Conservation (phyloP, 2,113 vertebrate species). For the Neomonachus schauinslandi region DNA sequence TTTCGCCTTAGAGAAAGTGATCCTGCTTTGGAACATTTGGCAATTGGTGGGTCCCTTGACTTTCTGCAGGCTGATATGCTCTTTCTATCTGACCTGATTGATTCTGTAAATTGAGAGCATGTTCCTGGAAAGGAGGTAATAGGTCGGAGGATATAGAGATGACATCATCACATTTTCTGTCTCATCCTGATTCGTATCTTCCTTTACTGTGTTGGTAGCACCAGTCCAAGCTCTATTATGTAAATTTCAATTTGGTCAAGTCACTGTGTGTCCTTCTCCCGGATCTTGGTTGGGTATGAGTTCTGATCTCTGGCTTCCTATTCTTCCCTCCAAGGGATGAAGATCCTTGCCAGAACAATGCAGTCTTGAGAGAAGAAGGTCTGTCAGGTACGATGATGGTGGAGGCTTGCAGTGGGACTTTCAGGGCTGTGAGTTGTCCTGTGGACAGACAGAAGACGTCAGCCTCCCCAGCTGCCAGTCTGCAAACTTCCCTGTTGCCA, state of each 20-base stretch:
- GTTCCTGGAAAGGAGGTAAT: background rate
- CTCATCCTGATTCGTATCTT: background rate
- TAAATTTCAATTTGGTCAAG: background rate
- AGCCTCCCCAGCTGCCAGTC: background rate
- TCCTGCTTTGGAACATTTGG: background rate
- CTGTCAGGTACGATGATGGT: background rate
- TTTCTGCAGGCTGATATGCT: background rate
- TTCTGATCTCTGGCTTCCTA: background rate
- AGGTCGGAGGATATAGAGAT: background rate
- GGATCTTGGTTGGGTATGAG: background rate
- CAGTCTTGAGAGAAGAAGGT: background rate
- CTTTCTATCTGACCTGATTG: background rate
- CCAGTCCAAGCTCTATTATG: background rate
- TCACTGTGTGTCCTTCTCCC: background rate
- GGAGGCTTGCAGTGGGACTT: background rate
- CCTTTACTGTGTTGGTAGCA: accelerated
- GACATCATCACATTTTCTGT: background rate
- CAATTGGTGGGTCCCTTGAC: no score
- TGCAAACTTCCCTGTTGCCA: background rate
- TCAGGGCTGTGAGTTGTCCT: background rate
- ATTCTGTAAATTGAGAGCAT: background rate
- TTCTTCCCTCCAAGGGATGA: background rate
- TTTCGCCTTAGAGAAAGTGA: background rate
- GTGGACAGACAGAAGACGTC: background rate
- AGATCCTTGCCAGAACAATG: background rate